A percentile compares a stretch with the other conserved stretches of the same genome.
Conservation (phyloP, 2,888 invertebrate genomes). For the Serripes groenlandicus region DNA sequence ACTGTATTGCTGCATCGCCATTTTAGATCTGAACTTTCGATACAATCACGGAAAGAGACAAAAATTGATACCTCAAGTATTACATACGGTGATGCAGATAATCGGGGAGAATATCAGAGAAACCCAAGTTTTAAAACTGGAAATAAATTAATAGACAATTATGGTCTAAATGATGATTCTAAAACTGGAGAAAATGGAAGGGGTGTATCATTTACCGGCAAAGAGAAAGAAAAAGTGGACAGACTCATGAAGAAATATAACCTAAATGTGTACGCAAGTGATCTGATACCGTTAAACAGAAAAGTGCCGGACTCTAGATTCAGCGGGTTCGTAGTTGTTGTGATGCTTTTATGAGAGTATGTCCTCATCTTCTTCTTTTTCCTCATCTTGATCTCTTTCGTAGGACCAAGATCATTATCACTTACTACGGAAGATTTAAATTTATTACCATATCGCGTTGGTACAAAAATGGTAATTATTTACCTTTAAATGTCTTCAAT, state of each 20-base stretch:
- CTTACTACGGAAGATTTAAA: too few relatives aligned
- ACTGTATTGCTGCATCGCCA: not conserved
- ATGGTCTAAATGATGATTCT: slow-evolving; percentile 70
- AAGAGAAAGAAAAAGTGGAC: slow-evolving; percentile 58
- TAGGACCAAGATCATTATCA: too few relatives aligned
- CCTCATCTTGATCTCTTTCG: too few relatives aligned
- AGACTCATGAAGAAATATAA: slow-evolving; percentile 61
- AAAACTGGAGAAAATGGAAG: slow-evolving; percentile 74
- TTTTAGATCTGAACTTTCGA: not conserved
- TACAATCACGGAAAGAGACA: not conserved
- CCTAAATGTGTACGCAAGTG: slow-evolving; percentile 77
- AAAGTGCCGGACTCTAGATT: slow-evolving; percentile 78
- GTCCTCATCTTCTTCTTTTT: too few relatives aligned
- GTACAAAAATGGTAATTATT: too few relatives aligned
- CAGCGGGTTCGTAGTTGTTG: slow-evolving; percentile 74
- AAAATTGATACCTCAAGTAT: not conserved
- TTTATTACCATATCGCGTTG: too few relatives aligned
- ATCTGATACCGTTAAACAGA: slow-evolving; percentile 77
- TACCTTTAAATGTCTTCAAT: too few relatives aligned
- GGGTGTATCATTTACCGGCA: slow-evolving; percentile 68
- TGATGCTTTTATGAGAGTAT: too few relatives aligned
- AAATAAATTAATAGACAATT: slow-evolving; percentile 75
- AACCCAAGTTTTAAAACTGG: slow-evolving; percentile 65
- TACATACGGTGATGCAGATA: not conserved
- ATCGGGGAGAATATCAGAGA: slow-evolving; percentile 67